Evolutionary conservation across 2,888 invertebrate species (phyloP).

Genomic region (Leptinotarsa peninsularis): DNA sequence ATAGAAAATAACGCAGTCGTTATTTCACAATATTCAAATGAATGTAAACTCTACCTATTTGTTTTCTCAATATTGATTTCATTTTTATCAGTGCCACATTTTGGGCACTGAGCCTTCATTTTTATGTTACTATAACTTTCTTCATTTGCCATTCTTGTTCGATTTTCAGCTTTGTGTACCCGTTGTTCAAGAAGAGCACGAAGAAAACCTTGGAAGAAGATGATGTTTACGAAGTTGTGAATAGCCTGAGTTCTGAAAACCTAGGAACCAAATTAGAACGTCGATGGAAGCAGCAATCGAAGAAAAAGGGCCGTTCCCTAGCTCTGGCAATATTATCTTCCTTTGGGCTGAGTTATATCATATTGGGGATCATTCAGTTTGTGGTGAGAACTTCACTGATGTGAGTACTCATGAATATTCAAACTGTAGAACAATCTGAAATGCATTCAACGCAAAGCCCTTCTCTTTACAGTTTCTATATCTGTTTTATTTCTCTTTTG

Average conservation of each 20-base stretch:
- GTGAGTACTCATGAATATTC: constrained; percentile 43
- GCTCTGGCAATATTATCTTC: constrained; percentile 43
- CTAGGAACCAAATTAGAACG: constrained; percentile 50
- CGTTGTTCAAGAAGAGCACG: constrained; percentile 72
- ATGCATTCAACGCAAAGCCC: no score
- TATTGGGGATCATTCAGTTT: constrained; percentile 50
- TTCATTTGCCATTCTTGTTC: neutral
- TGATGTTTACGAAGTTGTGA: constrained; percentile 70
- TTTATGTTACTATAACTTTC: neutral
- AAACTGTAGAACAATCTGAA: no score
- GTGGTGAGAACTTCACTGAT: constrained; percentile 48
- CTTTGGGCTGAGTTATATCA: constrained; percentile 49
- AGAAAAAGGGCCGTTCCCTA: constrained; percentile 39
- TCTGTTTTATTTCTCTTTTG: no score
- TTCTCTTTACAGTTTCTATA: no score
- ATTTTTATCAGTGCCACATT: no score
- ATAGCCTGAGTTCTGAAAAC: constrained; percentile 47
- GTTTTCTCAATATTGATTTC: no score
- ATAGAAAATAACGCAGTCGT: no score
- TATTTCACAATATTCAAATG: no score
- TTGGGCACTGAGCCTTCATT: no score
- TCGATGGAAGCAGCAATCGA: constrained; percentile 39
- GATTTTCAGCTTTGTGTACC: constrained; percentile 44
- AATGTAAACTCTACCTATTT: no score
- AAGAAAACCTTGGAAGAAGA: constrained; percentile 73